Conservation (phyloP, 2,797 vertebrate genomes). For the Strix occidentalis region DNA sequence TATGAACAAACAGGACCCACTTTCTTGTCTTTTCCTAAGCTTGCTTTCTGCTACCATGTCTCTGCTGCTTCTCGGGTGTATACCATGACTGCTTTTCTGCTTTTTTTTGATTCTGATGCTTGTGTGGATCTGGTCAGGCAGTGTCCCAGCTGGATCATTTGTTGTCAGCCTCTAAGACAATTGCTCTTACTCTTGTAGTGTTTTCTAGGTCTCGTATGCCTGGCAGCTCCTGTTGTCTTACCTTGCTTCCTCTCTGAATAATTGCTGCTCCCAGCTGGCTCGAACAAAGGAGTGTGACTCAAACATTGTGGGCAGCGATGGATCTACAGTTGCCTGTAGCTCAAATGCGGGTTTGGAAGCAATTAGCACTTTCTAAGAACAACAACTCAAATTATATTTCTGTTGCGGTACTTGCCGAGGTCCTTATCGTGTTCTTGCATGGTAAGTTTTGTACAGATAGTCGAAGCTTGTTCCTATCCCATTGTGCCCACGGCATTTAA, state of each 20-base stretch:
- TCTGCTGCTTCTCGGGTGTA: rapidly evolving
- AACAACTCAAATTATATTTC: not conserved
- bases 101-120: not conserved
- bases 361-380: not conserved
- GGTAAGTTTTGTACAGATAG: not conserved
- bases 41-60: not conserved
- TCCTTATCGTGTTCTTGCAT: not conserved
- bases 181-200: not conserved
- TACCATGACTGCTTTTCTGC: not conserved
- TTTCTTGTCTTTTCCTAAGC: not conserved
- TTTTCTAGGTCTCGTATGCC: not conserved
- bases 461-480: not conserved
- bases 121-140: not conserved
- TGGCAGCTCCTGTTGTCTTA: not conserved
- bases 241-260: not conserved
- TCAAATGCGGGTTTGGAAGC: not conserved
- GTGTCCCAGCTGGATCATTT: not conserved
- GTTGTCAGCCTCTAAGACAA: not conserved
- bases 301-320: not conserved
- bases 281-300: too few relatives aligned
- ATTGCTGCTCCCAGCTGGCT: not conserved
- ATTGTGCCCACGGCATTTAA: not conserved
- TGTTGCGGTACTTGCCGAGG: not conserved
- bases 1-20: not conserved
- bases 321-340: not conserved